phyloP scores from a whole-genome alignment of 2,888 invertebrate genomes.

The Limnephilus lunatus region DNA sequence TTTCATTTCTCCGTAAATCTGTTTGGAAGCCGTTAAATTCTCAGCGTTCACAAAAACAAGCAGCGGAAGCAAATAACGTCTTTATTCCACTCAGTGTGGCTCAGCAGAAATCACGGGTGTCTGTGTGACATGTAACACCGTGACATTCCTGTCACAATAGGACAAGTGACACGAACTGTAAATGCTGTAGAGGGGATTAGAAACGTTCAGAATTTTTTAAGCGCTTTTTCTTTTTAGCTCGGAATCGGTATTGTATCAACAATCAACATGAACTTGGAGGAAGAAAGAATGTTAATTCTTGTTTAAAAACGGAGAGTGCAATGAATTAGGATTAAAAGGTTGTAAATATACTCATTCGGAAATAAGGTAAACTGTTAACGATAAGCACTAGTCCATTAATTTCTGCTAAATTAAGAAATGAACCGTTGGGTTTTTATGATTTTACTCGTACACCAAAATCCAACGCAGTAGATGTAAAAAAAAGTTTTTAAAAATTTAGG shows the following conservation, averaged over 20 bases:
- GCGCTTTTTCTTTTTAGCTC: background rate
- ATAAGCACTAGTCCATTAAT: too few relatives aligned
- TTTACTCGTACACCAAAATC: too few relatives aligned
- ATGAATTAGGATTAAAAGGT: background rate
- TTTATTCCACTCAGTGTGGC: background rate
- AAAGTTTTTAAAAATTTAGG: too few relatives aligned
- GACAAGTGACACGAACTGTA: conserved; percentile 35
- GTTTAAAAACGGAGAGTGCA: background rate
- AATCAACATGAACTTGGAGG: background rate
- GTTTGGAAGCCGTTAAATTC: background rate
- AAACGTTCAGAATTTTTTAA: conserved; percentile 28
- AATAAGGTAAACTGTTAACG: background rate
- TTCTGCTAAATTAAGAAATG: too few relatives aligned
- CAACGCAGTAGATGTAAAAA: too few relatives aligned
- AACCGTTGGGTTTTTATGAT: background rate
- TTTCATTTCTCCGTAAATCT: background rate
- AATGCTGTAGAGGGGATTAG: conserved; percentile 29
- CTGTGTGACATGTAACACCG: conserved; percentile 26
- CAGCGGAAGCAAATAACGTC: background rate
- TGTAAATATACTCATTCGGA: background rate
- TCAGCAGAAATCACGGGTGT: conserved; percentile 19
- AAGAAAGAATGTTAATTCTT: background rate
- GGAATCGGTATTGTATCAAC: background rate
- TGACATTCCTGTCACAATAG: conserved; percentile 44
- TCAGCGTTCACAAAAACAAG: background rate